These are phyloP conservation scores for Denticeps clupeoides DNA, from an alignment of 2,797 vertebrate species.

Conservation along the genomic window DNA sequence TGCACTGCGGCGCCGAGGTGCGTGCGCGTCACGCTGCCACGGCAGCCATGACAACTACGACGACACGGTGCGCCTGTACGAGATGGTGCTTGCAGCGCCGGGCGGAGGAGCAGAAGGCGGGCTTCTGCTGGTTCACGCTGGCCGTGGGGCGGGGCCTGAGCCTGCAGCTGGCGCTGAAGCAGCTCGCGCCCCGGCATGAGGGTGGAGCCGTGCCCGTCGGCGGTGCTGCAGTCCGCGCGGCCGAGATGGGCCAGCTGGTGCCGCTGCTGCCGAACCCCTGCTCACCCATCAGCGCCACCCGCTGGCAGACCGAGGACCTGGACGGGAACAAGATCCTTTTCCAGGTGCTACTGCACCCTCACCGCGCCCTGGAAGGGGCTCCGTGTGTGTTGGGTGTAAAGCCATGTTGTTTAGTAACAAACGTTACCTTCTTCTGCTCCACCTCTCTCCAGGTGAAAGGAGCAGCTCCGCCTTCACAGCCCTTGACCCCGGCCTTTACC, in stretches of 20 bases:
- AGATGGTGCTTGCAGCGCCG: conserved; percentile 74
- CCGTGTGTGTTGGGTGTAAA: neutral
- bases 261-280: conserved; percentile 88
- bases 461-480: conserved; percentile 35
- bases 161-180: conserved; percentile 82
- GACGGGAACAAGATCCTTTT: conserved; percentile 88
- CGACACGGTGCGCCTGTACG: conserved; percentile 75
- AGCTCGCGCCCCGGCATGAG: conserved; percentile 65
- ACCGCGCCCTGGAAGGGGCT: too few relatives aligned
- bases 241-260: conserved; percentile 82
- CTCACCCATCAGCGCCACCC: conserved; percentile 74
- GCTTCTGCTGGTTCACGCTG: conserved; percentile 71
- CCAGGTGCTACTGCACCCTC: conserved; percentile 66
- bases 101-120: conserved; percentile 62
- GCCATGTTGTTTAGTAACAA: too few relatives aligned
- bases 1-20: conserved; percentile 67
- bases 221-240: conserved; percentile 78
- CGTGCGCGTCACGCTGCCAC: conserved; percentile 78
- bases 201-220: conserved; percentile 63
- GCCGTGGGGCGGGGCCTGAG: conserved; percentile 41
- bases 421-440: too few relatives aligned
- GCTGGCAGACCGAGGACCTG: conserved; percentile 92
- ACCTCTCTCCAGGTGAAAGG: conserved; percentile 60
- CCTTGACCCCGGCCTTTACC: conserved; percentile 55
- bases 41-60: conserved; percentile 81